phyloP scores from a whole-genome alignment of 2,113 vertebrate genomes.

The Polypterus bichir region DNA sequence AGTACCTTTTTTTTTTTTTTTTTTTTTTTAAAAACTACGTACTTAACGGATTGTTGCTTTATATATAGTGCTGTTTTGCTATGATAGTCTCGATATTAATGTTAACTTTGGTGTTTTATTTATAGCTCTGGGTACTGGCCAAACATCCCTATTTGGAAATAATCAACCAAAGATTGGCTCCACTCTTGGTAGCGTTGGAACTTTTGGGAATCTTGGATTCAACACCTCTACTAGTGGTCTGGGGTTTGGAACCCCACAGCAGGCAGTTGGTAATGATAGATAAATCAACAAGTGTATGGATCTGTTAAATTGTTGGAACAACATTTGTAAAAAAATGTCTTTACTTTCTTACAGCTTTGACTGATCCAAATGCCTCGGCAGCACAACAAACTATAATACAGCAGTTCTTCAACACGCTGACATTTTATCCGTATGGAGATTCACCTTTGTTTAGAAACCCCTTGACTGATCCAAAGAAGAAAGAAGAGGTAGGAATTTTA shows the following conservation, averaged over 20 bases:
- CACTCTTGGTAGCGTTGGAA: slow-evolving; percentile 65
- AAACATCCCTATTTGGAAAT: slow-evolving; percentile 74
- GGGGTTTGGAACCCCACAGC: slow-evolving; percentile 76
- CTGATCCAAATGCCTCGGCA: slow-evolving; percentile 66
- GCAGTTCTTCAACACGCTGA: slow-evolving; percentile 77
- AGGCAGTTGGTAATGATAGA: slow-evolving; percentile 65
- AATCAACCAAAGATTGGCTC: slow-evolving; percentile 75
- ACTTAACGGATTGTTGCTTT: no score
- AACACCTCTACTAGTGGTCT: slow-evolving; percentile 55
- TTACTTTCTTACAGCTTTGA: slow-evolving; percentile 49
- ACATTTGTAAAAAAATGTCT: not conserved
- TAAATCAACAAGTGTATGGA: no score
- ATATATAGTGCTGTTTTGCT: no score
- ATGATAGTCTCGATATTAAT: no score
- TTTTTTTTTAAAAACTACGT: no score
- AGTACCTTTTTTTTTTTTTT: no score
- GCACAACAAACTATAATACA: slow-evolving; percentile 79
- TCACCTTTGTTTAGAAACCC: slow-evolving; percentile 89
- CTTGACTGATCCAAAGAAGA: slow-evolving; percentile 87
- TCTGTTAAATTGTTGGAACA: no score
- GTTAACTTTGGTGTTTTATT: slow-evolving; percentile 1
- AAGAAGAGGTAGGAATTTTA: slow-evolving; percentile 70
- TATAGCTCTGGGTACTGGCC: slow-evolving; percentile 65
- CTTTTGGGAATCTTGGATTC: slow-evolving; percentile 66
- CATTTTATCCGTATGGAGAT: slow-evolving; percentile 83